These are phyloP conservation scores for Drosophila ogumai DNA, from an alignment of 1,140 invertebrate species.

Conservation along the genomic window DNA sequence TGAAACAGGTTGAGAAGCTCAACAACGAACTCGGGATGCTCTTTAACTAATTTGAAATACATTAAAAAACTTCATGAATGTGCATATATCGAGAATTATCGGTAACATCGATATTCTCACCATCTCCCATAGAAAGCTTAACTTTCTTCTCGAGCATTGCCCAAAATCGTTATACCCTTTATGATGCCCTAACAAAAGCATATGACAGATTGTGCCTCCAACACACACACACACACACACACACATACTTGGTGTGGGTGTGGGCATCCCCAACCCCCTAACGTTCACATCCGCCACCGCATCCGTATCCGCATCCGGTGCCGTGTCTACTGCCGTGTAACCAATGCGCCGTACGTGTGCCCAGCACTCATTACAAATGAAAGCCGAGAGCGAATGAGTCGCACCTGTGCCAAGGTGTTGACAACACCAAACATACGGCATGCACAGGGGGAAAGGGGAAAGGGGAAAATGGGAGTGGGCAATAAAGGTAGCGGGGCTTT, in stretches of 20 bases:
- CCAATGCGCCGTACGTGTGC: constrained; percentile 67
- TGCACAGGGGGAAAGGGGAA: too few relatives aligned
- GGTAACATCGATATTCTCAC: background rate
- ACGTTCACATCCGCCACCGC: constrained; percentile 2
- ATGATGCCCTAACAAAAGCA: constrained; percentile 15
- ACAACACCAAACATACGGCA: constrained; percentile 41
- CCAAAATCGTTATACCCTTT: constrained; percentile 2
- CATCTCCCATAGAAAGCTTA: background rate
- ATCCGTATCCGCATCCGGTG: constrained; percentile 9
- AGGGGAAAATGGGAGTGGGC: background rate
- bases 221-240: constrained; percentile 28
- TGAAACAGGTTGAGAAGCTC: background rate
- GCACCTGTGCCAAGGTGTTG: constrained; percentile 70
- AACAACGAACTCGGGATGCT: background rate
- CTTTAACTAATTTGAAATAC: background rate
- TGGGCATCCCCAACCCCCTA: background rate
- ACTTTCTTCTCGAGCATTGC: background rate
- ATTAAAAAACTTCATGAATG: background rate
- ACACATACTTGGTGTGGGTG: constrained; percentile 11
- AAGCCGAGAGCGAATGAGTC: constrained; percentile 48
- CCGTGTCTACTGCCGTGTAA: constrained; percentile 33
- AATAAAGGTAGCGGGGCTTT: background rate
- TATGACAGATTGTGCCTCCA: constrained; percentile 73
- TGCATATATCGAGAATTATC: background rate
- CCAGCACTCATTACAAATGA: constrained; percentile 68